Base-by-base conservation (phyloP, 92 coral and sea anemone species). In the Muricea muricata region DNA sequence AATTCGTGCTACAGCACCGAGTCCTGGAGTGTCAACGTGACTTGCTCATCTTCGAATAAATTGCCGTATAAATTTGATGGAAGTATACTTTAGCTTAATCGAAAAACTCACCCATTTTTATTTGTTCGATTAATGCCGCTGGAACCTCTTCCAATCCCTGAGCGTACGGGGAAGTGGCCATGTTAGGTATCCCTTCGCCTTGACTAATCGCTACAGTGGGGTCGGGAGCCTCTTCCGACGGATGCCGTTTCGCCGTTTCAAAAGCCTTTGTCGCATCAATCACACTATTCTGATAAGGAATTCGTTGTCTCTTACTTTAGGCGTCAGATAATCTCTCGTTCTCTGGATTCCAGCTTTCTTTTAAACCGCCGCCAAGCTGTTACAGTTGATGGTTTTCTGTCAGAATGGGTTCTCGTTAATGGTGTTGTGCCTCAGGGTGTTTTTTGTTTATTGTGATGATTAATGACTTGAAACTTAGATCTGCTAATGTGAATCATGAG, bases 401-500 rank as follows among this genome's bases (percentile, higher is more conserved):
- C n/a, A n/a, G n/a, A n/a, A n/a, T n/a, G n/a, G n/a, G 31, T 34
- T 28, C 20, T 11, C 20, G 31, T 45, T 23, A 45, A 73, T 73
- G 57, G 57, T 5, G 80, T 57, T 40, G 57, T 73, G 2, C 80
- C 80, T 42, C 80, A 47, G 80, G 80, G 30, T 60, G 58, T 10
- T 10, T 73, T 45, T 20, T 70, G 21, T 70, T 70, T 6, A 2
- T 24, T 2, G 35, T 70, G 8, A 18, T 58, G 67, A 26, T 58
- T 26, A 65, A 65, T n/a, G 29, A 73, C 29, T 42, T 73, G 58
- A n/a, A n/a, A n/a, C n/a, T n/a, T n/a, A n/a, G n/a, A n/a, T n/a
- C n/a, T n/a, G n/a, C n/a, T n/a, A n/a, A n/a, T n/a, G n/a, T n/a
- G n/a, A n/a, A n/a, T n/a, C n/a, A n/a, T n/a, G n/a, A n/a, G n/a